phyloP scores from a whole-genome alignment of 2,797 vertebrate species.

The Luscinia megarhynchos region DNA sequence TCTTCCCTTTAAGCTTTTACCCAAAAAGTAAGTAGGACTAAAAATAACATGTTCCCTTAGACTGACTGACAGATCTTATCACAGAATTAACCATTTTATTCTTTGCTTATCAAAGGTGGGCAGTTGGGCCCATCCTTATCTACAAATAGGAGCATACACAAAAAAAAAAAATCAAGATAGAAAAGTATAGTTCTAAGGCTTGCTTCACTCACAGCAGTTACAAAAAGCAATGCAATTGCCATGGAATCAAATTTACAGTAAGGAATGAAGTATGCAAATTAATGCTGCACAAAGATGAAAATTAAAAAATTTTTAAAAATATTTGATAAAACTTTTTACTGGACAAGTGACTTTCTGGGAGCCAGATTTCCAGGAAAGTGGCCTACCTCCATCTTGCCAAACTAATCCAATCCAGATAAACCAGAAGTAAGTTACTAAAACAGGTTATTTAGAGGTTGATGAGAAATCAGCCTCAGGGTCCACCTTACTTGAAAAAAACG shows the following conservation, averaged over 20 bases:
- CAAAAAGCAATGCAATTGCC: neutral
- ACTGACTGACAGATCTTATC: neutral
- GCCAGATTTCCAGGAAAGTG: neutral
- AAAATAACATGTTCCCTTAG: conserved; percentile 9
- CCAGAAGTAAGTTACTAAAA: neutral
- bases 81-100: neutral
- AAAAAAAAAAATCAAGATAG: neutral
- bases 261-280: neutral
- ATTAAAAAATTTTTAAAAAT: neutral
- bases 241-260: conserved; percentile 2
- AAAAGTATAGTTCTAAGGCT: neutral
- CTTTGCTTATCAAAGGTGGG: neutral
- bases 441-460: neutral
- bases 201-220: neutral
- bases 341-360: neutral
- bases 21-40: conserved; percentile 23
- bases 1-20: conserved; percentile 35
- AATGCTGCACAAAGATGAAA: neutral
- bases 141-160: neutral
- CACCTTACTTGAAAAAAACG: neutral
- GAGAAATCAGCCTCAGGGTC: neutral
- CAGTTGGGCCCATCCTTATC: neutral
- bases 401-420: neutral
- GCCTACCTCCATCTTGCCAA: neutral
- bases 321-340: neutral